phyloP scores from a whole-genome alignment of 2,888 invertebrate species.

The Euplagia quadripunctaria region DNA sequence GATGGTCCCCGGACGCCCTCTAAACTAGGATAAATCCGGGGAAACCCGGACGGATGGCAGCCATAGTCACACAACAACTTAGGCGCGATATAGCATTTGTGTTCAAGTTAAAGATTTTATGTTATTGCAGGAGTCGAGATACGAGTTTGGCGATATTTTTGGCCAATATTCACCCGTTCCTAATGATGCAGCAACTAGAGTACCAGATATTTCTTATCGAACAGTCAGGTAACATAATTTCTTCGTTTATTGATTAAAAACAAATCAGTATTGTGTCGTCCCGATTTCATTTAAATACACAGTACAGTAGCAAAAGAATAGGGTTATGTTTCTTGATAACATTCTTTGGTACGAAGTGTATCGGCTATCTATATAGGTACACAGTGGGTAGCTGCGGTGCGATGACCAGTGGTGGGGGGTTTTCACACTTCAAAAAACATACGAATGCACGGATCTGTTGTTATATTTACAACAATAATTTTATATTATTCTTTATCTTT shows the following conservation, averaged over 20 bases:
- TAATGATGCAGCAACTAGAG: slow-evolving; percentile 95
- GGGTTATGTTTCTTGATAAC: too few relatives aligned
- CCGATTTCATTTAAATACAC: background rate
- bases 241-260: background rate
- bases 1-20: too few relatives aligned
- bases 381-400: too few relatives aligned
- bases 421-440: too few relatives aligned
- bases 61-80: background rate
- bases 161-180: slow-evolving; percentile 96
- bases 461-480: background rate
- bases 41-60: too few relatives aligned
- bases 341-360: too few relatives aligned
- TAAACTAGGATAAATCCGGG: too few relatives aligned
- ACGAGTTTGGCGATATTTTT: slow-evolving; percentile 93
- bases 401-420: too few relatives aligned
- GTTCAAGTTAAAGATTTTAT: background rate
- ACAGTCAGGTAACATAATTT: slow-evolving; percentile 87
- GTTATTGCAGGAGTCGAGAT: slow-evolving; percentile 88
- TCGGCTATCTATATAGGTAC: too few relatives aligned
- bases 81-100: background rate
- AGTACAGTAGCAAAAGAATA: too few relatives aligned
- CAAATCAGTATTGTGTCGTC: background rate
- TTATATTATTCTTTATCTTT: slow-evolving; percentile 4
- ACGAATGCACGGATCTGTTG: too few relatives aligned
- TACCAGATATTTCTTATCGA: slow-evolving; percentile 93